Conservation (phyloP, 2,113 vertebrate species). For the Chloropsis hardwickii region DNA sequence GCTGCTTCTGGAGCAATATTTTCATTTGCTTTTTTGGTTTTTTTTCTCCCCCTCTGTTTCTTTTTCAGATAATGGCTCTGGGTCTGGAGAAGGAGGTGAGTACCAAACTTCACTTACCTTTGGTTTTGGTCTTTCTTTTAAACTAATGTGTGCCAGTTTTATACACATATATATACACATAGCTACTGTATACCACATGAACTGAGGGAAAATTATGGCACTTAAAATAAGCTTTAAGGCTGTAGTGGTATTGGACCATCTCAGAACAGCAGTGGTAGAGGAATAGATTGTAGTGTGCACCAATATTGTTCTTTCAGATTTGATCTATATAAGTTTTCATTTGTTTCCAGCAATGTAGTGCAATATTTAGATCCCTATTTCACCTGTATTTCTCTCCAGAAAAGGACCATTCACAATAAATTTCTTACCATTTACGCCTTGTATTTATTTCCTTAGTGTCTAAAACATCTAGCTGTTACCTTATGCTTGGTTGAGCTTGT, state of each 20-base stretch:
- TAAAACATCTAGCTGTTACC: not conserved
- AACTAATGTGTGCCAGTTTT: not conserved
- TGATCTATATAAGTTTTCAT: not conserved
- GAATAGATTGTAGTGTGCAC: not conserved
- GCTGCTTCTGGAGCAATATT: slow-evolving; percentile 19
- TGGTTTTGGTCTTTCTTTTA: not conserved
- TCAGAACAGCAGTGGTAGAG: not conserved
- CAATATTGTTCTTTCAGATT: not conserved
- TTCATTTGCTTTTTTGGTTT: slow-evolving; percentile 44
- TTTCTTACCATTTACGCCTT: not conserved
- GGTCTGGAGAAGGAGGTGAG: slow-evolving; percentile 90
- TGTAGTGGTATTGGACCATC: not conserved
- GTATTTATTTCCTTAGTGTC: not conserved
- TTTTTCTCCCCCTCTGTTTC: not conserved
- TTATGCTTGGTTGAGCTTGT: not conserved
- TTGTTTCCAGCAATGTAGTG: not conserved
- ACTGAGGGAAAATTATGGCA: not conserved
- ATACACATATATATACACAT: not conserved
- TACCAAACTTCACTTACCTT: not conserved
- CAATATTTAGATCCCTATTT: not conserved
- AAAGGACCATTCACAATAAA: not conserved
- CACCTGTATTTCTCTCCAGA: not conserved
- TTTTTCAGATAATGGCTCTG: slow-evolving; percentile 86
- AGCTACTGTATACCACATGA: not conserved
- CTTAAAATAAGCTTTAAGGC: not conserved